phyloP scores from a whole-genome alignment of 1,140 invertebrate species.

The Drusus annulatus region DNA sequence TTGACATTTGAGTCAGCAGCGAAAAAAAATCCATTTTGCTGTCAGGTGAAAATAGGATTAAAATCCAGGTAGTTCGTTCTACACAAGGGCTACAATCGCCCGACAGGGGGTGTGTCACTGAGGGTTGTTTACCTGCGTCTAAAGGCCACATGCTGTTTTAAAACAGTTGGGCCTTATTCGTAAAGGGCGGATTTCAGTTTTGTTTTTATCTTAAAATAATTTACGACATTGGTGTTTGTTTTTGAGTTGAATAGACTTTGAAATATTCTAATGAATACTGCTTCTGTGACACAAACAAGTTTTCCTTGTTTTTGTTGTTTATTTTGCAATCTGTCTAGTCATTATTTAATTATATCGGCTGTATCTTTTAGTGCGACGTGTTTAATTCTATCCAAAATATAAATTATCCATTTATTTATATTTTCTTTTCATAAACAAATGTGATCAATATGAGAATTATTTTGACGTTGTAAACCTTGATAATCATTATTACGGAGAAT shows the following conservation, averaged over 20 bases:
- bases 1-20: background rate
- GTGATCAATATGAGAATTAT: no score
- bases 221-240: constrained; percentile 16
- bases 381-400: no score
- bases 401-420: no score
- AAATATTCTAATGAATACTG: no score
- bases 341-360: no score
- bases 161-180: constrained; percentile 7
- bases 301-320: no score
- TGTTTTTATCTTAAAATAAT: background rate
- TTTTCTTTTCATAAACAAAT: no score
- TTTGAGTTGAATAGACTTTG: background rate
- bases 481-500: no score
- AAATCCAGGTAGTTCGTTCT: background rate
- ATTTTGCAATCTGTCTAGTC: no score
- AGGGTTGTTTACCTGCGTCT: constrained; percentile 1
- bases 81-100: background rate
- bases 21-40: background rate
- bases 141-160: constrained; percentile 23
- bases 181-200: background rate
- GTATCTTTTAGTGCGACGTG: no score
- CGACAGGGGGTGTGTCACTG: background rate
- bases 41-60: background rate
- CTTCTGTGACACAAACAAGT: no score
- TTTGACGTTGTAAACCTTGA: no score